Conservation (phyloP, 2,888 invertebrate species). For the Ametastegia equiseti region DNA sequence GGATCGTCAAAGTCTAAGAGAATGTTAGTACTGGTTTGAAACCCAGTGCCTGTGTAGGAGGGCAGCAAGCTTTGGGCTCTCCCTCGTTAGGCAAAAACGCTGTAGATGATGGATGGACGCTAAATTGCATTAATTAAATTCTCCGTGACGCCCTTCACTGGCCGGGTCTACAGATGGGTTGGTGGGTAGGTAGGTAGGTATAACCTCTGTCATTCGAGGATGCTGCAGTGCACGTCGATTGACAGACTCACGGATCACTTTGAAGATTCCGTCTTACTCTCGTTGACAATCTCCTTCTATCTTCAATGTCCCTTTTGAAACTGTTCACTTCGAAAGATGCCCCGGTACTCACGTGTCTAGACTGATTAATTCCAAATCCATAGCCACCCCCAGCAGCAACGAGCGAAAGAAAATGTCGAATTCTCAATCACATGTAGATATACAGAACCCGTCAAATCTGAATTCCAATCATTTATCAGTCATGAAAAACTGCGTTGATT, state of each 20-base stretch:
- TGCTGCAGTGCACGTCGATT: neutral
- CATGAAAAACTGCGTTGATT: no score
- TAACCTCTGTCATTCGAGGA: slow-evolving; percentile 6
- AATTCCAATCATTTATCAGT: no score
- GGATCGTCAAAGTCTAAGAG: neutral
- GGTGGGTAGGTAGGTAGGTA: neutral
- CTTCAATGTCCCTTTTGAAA: neutral
- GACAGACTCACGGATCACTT: slow-evolving; percentile 21
- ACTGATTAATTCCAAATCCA: slow-evolving; percentile 5
- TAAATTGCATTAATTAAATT: slow-evolving; percentile 75
- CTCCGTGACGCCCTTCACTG: slow-evolving; percentile 70
- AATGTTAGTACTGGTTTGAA: neutral
- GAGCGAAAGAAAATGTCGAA: no score
- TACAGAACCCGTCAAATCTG: no score
- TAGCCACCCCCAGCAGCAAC: neutral
- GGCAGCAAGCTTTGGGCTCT: slow-evolving; percentile 47
- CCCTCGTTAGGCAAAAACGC: slow-evolving; percentile 74
- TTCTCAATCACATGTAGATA: no score
- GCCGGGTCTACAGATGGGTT: neutral
- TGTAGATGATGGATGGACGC: slow-evolving; percentile 75
- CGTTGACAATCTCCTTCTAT: neutral
- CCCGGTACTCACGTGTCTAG: neutral
- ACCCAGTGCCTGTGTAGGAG: slow-evolving; percentile 11
- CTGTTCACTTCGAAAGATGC: neutral
- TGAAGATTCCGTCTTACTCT: neutral